Conservation (phyloP, 2,797 vertebrate genomes). For the Rachycentron canadum region DNA sequence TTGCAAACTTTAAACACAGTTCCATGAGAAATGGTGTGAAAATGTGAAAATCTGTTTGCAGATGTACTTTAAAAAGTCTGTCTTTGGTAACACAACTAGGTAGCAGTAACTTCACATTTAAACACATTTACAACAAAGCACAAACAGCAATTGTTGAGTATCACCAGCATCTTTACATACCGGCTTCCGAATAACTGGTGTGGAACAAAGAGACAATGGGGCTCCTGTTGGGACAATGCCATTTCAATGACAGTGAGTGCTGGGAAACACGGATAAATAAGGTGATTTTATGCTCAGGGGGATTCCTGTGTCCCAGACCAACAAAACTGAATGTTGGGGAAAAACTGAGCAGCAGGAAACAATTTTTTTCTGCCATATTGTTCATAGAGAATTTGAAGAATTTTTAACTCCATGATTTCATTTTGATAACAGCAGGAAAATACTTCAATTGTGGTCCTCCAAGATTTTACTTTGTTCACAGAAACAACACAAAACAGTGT, state of each 20-base stretch:
- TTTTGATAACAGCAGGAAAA: conserved; percentile 20
- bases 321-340: conserved; percentile 12
- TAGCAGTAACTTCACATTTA: not conserved
- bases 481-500: not conserved
- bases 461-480: conserved; percentile 3
- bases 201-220: conserved; percentile 48
- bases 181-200: conserved; percentile 3
- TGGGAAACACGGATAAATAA: conserved; percentile 41
- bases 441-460: not conserved
- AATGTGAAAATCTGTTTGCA: not conserved
- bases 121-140: conserved; percentile 9
- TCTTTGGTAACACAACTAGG: not conserved
- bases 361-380: not conserved
- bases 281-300: conserved; percentile 26
- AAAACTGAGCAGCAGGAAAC: conserved; percentile 28
- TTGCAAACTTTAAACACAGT: not conserved
- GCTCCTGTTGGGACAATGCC: conserved; percentile 34
- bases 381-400: conserved; percentile 7
- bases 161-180: conserved; percentile 17
- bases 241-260: conserved; percentile 23
- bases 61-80: not conserved
- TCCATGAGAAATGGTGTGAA: not conserved
- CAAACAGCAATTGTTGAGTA: conserved; percentile 2
- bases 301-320: conserved; percentile 8
- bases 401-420: conserved; percentile 1